Evolutionary conservation across 1,140 invertebrate species (phyloP).

Genomic region (Drosophila bipectinata): DNA sequence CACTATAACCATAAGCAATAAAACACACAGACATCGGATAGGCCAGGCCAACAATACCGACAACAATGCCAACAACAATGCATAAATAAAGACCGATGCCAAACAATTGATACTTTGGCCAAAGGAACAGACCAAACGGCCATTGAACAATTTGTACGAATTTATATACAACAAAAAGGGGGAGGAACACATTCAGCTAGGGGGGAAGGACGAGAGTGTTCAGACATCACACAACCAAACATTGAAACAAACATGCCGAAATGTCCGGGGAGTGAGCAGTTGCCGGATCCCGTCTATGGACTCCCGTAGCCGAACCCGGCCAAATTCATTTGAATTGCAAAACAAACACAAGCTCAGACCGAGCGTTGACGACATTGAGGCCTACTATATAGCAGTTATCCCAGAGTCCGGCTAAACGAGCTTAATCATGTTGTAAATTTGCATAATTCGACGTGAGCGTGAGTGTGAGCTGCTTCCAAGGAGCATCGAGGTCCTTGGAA

Average conservation of each 20-base stretch:
- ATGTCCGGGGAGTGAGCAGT: constrained; percentile 19
- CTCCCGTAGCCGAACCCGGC: constrained; percentile 14
- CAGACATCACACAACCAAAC: constrained; percentile 36
- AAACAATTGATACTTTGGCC: constrained; percentile 72
- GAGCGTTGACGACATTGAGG: constrained; percentile 45
- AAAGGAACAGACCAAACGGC: constrained; percentile 45
- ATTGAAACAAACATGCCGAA: constrained; percentile 64
- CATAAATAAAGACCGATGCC: constrained; percentile 75
- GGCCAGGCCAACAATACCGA: constrained; percentile 35
- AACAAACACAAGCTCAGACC: constrained; percentile 61
- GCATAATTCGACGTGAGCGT: constrained; percentile 72
- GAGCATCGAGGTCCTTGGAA: constrained; percentile 10
- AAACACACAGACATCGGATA: constrained; percentile 67
- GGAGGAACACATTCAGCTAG: constrained; percentile 2
- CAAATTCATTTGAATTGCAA: constrained; percentile 79
- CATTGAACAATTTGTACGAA: constrained; percentile 71
- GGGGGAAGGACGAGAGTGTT: not conserved
- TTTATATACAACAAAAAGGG: constrained; percentile 39
- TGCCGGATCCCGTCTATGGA: not conserved
- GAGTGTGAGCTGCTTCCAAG: constrained; percentile 12
- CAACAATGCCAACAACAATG: constrained; percentile 48
- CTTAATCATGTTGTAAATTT: constrained; percentile 82
- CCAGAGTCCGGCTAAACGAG: constrained; percentile 58
- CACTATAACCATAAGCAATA: constrained; percentile 76
- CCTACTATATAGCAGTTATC: constrained; percentile 36